Evolutionary conservation across 2,113 vertebrate genomes (phyloP), one percentile per base, ranked within the genome.

Genomic region (Dipodomys ordii): DNA sequence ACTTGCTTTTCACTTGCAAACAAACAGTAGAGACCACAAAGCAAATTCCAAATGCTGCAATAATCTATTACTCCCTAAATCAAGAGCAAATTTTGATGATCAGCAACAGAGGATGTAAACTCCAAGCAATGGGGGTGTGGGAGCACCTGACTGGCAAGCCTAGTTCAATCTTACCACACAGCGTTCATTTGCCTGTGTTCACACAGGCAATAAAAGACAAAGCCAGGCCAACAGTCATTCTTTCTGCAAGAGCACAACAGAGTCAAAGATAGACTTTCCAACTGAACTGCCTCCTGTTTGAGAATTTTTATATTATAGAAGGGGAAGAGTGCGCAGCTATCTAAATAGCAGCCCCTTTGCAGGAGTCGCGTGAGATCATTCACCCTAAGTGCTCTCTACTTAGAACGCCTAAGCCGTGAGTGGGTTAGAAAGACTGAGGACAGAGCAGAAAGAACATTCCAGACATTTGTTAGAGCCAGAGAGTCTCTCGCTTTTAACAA

Each of bases 81-180:
- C 28, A 90, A 93, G 91, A 93, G 1, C 62, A 87, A 44, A 20
- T 72, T 78, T 94, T 57, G 82, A 69, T 53, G 46, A 68, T 39
- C 30, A 85, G 82, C n/a, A 72, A 60, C 60, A 1, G 4, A 22
- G 18, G 19, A 87, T 64, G 30, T 19, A 13, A 74, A 91, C 67
- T 77, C 30, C 87, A 88, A 80, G 30, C 84, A 88, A 72, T 89
- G 53, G 83, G 25, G 30, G 78, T 22, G 28, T 53, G 23, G 32
- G 81, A 1, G 3, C n/a, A 49, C n/a, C 18, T 39, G 16, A 79
- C 57, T 27, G 69, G 7, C 83, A 83, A 87, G 71, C 30, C n/a
- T 7, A 89, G 77, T 65, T 49, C 39, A 85, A 12, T 73, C 49
- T 64, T 85, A 84, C 16, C 35, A 72, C 11, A 69, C 25, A 39